Evolutionary conservation across 1,140 invertebrate genomes (phyloP).

Genomic region (Drosophila tristis): DNA sequence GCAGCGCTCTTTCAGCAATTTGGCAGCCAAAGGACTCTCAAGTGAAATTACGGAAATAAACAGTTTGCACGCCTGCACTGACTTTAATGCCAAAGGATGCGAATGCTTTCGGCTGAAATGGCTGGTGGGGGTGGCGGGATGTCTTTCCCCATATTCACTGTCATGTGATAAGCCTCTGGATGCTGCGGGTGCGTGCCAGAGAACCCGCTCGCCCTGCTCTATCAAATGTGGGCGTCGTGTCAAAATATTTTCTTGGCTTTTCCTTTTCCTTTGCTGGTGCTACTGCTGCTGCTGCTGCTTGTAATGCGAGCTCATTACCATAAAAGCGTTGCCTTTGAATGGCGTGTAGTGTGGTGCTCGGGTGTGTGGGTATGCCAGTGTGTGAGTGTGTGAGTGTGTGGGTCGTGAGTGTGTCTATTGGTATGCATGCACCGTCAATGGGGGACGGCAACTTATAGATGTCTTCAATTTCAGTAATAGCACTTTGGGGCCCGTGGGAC

Average conservation of each 20-base stretch:
- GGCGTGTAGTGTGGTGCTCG: no score
- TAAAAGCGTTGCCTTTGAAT: constrained; percentile 66
- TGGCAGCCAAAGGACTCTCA: constrained; percentile 38
- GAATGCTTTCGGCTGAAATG: constrained; percentile 1
- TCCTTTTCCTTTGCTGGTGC: constrained; percentile 2
- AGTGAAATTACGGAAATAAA: constrained; percentile 73
- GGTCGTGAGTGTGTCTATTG: constrained; percentile 1
- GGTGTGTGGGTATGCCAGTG: no score
- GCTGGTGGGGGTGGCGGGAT: not conserved
- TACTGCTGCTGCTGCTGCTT: constrained; percentile 40
- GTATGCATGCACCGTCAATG: constrained; percentile 37
- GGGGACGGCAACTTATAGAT: constrained; percentile 65
- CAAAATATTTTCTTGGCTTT: constrained; percentile 60
- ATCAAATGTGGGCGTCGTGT: constrained; percentile 57
- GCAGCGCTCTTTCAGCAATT: constrained; percentile 22
- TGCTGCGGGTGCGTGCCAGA: constrained; percentile 29
- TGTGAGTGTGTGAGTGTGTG: not conserved
- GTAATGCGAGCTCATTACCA: constrained; percentile 82
- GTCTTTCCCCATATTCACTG: constrained; percentile 36
- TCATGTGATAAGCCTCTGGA: constrained; percentile 63
- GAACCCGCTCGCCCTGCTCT: constrained; percentile 21
- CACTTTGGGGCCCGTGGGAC: constrained; percentile 72
- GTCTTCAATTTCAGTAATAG: constrained; percentile 81
- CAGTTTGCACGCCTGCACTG: constrained; percentile 65
- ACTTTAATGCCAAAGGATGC: constrained; percentile 44